Percentiles rank a stretch among this genome's conserved stretches.
Conservation (phyloP, 2,888 invertebrate genomes). For the Masnerella sp. region DNA sequence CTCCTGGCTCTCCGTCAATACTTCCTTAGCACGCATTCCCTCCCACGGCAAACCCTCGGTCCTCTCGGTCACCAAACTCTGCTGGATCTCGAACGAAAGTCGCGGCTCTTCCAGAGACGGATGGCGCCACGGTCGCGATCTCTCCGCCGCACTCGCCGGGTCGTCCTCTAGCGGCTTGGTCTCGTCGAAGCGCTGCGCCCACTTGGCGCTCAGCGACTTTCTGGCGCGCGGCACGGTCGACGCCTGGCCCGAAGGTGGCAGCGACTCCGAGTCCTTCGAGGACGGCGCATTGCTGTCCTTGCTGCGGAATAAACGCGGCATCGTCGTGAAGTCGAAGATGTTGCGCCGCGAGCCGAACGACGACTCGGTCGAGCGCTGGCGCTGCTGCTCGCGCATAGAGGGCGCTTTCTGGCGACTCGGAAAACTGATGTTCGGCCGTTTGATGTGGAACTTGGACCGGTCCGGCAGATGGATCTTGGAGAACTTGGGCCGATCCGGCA, state of each 20-base stretch:
- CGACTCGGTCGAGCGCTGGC: slow-evolving; percentile 79
- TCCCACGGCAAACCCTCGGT: slow-evolving; percentile 66
- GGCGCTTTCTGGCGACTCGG: slow-evolving; percentile 69
- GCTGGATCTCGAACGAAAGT: slow-evolving; percentile 68
- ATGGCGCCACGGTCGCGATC: slow-evolving; percentile 73
- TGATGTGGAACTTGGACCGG: slow-evolving; percentile 79
- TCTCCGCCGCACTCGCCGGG: slow-evolving; percentile 63
- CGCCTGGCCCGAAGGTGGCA: slow-evolving; percentile 80
- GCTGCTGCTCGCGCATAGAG: slow-evolving; percentile 69
- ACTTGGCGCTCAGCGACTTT: slow-evolving; percentile 79
- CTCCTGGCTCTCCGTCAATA: slow-evolving; percentile 59
- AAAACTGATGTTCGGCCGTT: slow-evolving; percentile 79
- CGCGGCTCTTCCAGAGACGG: slow-evolving; percentile 73
- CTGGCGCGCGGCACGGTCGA: slow-evolving; percentile 82
- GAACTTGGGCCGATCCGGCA: slow-evolving; percentile 81
- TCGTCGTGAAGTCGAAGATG: slow-evolving; percentile 87
- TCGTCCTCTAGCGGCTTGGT: slow-evolving; percentile 66
- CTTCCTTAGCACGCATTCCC: slow-evolving; percentile 30
- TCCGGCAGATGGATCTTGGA: slow-evolving; percentile 79
- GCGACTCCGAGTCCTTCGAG: slow-evolving; percentile 74
- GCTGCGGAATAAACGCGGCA: slow-evolving; percentile 82
- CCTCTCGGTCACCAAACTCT: slow-evolving; percentile 60
- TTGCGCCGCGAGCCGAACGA: slow-evolving; percentile 80
- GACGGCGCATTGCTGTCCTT: slow-evolving; percentile 79
- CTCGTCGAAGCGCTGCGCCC: slow-evolving; percentile 72